A percentile compares a stretch with the other conserved stretches of the same genome.
These are phyloP conservation scores for Lutjanus argentimaculatus DNA, from an alignment of 2,797 vertebrate species.

Conservation along the genomic window DNA sequence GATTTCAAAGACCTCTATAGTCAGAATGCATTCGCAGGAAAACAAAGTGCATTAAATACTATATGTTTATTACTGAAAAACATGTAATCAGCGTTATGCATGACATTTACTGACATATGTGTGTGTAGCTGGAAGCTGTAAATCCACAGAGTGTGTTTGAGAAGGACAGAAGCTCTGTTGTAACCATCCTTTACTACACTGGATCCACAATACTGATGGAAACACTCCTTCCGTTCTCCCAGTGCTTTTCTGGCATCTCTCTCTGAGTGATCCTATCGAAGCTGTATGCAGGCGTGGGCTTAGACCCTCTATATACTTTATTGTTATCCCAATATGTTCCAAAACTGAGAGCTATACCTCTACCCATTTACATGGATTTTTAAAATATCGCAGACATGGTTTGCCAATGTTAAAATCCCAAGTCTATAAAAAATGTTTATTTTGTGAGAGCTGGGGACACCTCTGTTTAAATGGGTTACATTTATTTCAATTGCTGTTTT, in stretches of 20 bases:
- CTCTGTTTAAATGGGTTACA: no score
- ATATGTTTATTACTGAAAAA: not conserved
- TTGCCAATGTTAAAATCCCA: not conserved
- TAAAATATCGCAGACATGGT: not conserved
- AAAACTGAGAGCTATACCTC: constrained; percentile 34
- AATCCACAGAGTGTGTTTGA: not conserved
- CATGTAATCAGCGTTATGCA: constrained; percentile 14
- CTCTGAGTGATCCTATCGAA: not conserved
- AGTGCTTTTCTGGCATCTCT: constrained; percentile 12
- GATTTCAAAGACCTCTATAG: not conserved
- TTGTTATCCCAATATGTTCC: constrained; percentile 51
- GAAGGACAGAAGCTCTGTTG: not conserved
- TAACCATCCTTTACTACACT: constrained; percentile 1
- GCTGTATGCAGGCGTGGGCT: constrained; percentile 23
- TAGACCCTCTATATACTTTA: constrained; percentile 25
- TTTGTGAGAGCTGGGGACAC: no score
- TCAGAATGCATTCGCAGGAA: not conserved
- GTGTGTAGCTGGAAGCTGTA: not conserved
- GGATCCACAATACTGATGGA: not conserved
- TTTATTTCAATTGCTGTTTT: no score
- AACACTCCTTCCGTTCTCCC: constrained; percentile 8
- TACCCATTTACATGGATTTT: constrained; percentile 16
- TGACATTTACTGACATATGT: constrained; percentile 19
- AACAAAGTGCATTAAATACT: not conserved
- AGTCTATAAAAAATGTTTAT: not conserved